Evolutionary conservation across 2,888 invertebrate genomes (phyloP).

Genomic region (Keiferia lycopersicella): DNA sequence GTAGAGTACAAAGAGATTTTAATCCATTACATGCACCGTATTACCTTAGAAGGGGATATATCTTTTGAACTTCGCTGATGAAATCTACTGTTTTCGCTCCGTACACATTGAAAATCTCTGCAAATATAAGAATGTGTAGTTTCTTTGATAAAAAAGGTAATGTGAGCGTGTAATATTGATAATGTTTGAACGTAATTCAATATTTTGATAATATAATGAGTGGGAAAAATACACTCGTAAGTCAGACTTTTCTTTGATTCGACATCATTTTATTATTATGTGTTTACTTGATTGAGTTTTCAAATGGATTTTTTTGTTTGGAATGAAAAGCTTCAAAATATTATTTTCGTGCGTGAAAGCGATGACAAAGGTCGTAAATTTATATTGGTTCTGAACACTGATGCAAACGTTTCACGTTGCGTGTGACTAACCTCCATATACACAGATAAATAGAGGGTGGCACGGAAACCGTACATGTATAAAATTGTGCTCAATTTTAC

Average conservation of each 20-base stretch:
- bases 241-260: too few species aligned
- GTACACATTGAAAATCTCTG: not conserved
- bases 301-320: not conserved
- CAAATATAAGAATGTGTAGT: not conserved
- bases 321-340: not conserved
- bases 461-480: too few species aligned
- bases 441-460: not conserved
- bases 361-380: slow-evolving; percentile 2
- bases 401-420: slow-evolving; percentile 1
- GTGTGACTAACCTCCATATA: slow-evolving; percentile 3
- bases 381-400: not conserved
- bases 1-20: slow-evolving; percentile 43
- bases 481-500: not conserved
- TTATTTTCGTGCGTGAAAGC: not conserved
- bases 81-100: not conserved
- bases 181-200: too few species aligned
- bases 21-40: slow-evolving; percentile 45
- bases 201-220: too few species aligned
- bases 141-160: too few species aligned
- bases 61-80: slow-evolving; percentile 10
- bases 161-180: too few species aligned
- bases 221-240: too few species aligned
- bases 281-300: not conserved
- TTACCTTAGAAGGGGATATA: slow-evolving; percentile 39
- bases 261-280: not conserved